These are phyloP conservation scores for Poecilia latipinna DNA, from an alignment of 2,113 vertebrate species.

Conservation along the genomic window DNA sequence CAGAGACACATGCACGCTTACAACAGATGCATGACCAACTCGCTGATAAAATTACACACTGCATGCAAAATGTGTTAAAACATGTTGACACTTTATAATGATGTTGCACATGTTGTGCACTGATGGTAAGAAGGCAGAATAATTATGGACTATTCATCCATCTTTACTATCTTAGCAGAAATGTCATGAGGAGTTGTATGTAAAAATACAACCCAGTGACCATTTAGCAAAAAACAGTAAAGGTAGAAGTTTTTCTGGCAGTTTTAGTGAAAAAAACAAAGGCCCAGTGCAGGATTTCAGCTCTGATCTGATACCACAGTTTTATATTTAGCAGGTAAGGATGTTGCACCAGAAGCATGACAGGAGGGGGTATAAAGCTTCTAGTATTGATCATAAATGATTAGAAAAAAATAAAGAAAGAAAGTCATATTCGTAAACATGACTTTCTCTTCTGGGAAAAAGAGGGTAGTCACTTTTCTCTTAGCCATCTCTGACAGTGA, in stretches of 20 bases:
- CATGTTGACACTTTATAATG: not conserved
- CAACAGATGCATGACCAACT: conserved; percentile 43
- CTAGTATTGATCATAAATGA: too few species aligned
- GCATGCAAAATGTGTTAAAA: conserved; percentile 2
- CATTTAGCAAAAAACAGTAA: not conserved
- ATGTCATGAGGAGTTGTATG: not conserved
- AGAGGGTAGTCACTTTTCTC: not conserved
- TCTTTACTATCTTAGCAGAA: not conserved
- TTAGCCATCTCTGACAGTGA: not conserved
- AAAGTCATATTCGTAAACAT: not conserved
- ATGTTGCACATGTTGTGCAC: not conserved
- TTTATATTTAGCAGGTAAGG: not conserved
- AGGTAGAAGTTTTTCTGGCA: not conserved
- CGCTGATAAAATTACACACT: conserved; percentile 2
- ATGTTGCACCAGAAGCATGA: too few species aligned
- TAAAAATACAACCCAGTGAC: not conserved
- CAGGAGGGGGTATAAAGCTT: too few species aligned
- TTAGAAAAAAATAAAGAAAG: too few species aligned
- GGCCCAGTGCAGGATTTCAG: not conserved
- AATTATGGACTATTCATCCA: not conserved
- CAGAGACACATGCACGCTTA: conserved; percentile 35
- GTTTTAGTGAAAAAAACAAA: not conserved
- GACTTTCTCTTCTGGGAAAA: too few species aligned
- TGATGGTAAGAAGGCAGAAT: not conserved
- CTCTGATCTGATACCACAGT: not conserved